Percentiles rank a stretch among this genome's conserved stretches.
Conservation (phyloP, 23 tunicate genomes). For the Trididemnum miniatum region DNA sequence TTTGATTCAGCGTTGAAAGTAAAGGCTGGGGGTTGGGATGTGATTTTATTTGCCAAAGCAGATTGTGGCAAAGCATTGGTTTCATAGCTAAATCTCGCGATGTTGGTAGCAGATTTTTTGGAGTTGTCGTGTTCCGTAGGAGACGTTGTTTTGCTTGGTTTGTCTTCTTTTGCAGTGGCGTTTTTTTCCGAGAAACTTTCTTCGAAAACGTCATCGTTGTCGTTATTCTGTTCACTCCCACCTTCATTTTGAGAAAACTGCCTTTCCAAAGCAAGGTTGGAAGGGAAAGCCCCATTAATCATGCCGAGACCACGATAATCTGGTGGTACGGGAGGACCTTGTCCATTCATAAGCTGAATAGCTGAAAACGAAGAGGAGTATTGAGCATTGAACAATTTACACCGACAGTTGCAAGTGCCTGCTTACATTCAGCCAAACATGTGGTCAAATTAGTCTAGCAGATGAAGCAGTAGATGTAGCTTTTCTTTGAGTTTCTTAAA, state of each 20-base stretch:
- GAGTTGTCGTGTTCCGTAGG: not conserved
- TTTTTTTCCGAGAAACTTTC: conserved; percentile 22
- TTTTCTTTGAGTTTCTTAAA: no score
- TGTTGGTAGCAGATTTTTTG: not conserved
- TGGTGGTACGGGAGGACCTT: not conserved
- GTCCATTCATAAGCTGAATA: conserved; percentile 34
- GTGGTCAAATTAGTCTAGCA: no score
- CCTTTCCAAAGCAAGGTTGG: not conserved
- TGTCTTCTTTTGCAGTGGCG: not conserved
- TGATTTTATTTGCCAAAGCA: not conserved
- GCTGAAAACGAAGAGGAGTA: no score
- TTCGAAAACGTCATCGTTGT: conserved; percentile 62
- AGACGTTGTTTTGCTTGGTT: not conserved
- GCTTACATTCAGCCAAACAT: no score
- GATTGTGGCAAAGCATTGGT: not conserved
- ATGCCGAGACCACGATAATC: conserved; percentile 22
- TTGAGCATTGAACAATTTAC: no score
- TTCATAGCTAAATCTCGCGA: not conserved
- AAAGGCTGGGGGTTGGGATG: not conserved
- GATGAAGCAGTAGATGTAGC: no score
- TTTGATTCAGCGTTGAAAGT: not conserved
- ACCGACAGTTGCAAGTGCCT: no score
- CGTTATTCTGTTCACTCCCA: not conserved
- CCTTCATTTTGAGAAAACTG: not conserved
- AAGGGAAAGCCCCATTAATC: not conserved